Percentiles rank a stretch among this genome's conserved stretches.
Evolutionary conservation across 2,888 invertebrate genomes (phyloP).

Genomic region (Lutraria lutraria): DNA sequence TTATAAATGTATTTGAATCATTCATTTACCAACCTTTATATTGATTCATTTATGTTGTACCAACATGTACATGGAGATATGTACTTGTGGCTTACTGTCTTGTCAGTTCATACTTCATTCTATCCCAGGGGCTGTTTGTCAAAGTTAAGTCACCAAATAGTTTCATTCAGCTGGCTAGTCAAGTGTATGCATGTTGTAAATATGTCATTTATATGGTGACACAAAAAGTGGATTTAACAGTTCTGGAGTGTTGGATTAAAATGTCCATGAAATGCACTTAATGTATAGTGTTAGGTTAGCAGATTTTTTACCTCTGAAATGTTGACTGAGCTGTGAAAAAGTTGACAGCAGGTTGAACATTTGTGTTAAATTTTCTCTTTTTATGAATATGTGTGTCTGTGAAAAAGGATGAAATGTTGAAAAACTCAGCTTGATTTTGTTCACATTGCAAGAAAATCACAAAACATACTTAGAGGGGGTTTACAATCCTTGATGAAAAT

Average conservation of each 20-base stretch:
- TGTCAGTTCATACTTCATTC: slow-evolving; percentile 32
- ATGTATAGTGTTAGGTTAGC: not conserved
- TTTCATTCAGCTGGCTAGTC: not conserved
- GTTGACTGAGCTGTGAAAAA: not conserved
- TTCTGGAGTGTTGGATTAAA: not conserved
- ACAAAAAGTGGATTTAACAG: slow-evolving; percentile 1
- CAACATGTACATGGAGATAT: not conserved
- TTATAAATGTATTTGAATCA: slow-evolving; percentile 1
- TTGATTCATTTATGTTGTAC: not conserved
- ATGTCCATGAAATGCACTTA: not conserved
- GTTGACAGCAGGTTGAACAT: not conserved
- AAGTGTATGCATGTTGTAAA: slow-evolving; percentile 23
- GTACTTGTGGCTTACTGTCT: slow-evolving; percentile 7
- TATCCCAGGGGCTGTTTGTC: slow-evolving; percentile 33
- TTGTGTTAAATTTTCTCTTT: not conserved
- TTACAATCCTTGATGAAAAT: not conserved
- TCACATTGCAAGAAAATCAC: not conserved
- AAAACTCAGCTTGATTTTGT: not conserved
- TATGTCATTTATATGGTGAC: slow-evolving; percentile 5
- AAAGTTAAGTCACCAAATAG: slow-evolving; percentile 28
- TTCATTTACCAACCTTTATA: not conserved
- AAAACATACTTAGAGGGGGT: not conserved
- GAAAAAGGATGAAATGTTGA: not conserved
- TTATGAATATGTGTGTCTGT: not conserved
- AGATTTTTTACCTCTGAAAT: not conserved